A percentile compares a stretch with the other conserved stretches of the same genome.
These are phyloP conservation scores for Phytoseiulus persimilis DNA, from an alignment of 2,888 invertebrate genomes.

Conservation along the genomic window DNA sequence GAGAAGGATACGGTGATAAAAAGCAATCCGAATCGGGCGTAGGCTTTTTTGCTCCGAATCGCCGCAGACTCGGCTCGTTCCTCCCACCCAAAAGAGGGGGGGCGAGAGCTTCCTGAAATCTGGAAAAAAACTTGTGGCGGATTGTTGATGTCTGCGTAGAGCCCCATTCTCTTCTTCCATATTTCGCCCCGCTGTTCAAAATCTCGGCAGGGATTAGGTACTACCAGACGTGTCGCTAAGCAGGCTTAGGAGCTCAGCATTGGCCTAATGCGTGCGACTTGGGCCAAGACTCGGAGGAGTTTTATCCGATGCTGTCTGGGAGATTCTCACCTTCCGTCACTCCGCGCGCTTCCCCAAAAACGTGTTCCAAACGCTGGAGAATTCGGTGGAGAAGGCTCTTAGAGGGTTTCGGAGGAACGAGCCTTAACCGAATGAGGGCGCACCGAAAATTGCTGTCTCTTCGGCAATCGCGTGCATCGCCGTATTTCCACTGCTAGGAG, in stretches of 20 bases:
- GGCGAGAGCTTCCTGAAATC: background rate
- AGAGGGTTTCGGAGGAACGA: too few species aligned
- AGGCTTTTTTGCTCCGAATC: background rate
- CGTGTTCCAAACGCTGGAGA: too few species aligned
- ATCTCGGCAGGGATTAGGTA: background rate
- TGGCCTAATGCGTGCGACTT: background rate
- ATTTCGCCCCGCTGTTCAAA: background rate
- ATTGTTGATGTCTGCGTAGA: background rate
- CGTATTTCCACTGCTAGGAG: too few species aligned
- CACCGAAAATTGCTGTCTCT: too few species aligned
- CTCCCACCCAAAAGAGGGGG: background rate
- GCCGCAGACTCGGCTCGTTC: background rate
- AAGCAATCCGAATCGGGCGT: background rate
- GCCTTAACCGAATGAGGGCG: too few species aligned
- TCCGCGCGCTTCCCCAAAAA: background rate
- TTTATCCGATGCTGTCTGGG: background rate
- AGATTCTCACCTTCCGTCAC: background rate
- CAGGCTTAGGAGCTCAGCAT: background rate
- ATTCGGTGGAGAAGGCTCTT: too few species aligned
- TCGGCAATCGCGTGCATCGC: too few species aligned
- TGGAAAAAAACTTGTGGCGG: background rate
- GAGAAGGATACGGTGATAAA: background rate
- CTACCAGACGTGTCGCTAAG: background rate
- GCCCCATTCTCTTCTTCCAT: background rate
- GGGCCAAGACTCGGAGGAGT: background rate